Base-by-base conservation (phyloP, 2,888 invertebrate genomes). In the Xanthia togata region DNA sequence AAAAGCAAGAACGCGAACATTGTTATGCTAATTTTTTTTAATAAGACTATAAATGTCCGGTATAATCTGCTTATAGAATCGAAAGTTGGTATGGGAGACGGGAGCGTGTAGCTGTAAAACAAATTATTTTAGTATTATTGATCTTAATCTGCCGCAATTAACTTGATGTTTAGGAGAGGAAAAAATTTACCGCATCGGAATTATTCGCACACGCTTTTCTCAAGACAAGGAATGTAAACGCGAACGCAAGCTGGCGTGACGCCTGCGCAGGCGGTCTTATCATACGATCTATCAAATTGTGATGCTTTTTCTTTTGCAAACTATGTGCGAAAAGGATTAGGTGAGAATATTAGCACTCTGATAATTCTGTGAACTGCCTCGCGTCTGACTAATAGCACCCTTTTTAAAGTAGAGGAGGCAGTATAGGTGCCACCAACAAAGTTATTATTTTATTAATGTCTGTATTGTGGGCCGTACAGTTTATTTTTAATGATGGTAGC, bases 181-280 rank as follows among this genome's bases (percentile, higher is more conserved):
- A 93, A 93, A 94, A 93, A 91, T 88, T 87, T 90, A 88, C 89
- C 86, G 89, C 89, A 89, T 90, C 83, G 87, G 84, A 90, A 89
- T 91, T 88, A 93, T 94, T 91, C 89, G 93, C 92, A 91, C 92
- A 90, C 89, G 89, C 85, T 92, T 93, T 93, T 92, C 93, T 90
- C 89, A 90, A 91, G 91, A 86, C 88, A 85, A 86, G 89, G 90
- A 92, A 91, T 90, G 90, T 89, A 88, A 87, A 83, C 88, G 88
- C 87, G 87, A 84, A 87, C 88, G 88, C 91, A 90, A 84, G 86
- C 69, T 89, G 88, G 89, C 94, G 93, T 93, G 92, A 93, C 93
- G 92, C 85, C 83, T 38, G 88, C 80, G 86, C 82, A 70, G n/a
- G 35, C 78, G 63, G 83, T 77, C 86, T 93, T 94, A 94, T 94